Evolutionary conservation across 2,888 invertebrate species (phyloP), one percentile per base, ranked within the genome.

Genomic region (Cynaeus angustus): DNA sequence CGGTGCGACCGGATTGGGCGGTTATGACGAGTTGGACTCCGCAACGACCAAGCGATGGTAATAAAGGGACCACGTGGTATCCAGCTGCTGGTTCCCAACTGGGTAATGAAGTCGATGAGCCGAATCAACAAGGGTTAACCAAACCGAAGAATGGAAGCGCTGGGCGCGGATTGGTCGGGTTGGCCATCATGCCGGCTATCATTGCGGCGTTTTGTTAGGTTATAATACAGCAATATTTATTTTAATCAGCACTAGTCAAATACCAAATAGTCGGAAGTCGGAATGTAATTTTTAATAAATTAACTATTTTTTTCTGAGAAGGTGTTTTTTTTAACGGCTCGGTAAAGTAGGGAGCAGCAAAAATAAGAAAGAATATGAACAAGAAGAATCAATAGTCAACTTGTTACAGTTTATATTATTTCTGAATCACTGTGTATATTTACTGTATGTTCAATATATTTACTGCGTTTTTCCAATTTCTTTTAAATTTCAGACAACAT

Each of bases 61-160:
- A 61, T 14, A 50, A 52, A 43, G 14, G 45, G 0, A 70, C 67
- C 21, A 85, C 86, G 0, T 87, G 87, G 86, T 87, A 86, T 75
- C 87, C 87, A 28, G 86, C 86, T 1, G 87, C 87, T 12, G 87
- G 87, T 28, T 86, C 85, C 74, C 87, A 87, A 74, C 80, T 86
- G n/a, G 86, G 85, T 64, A 88, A 88, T 75, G 86, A 87, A 75
- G 86, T 89, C 1, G 89, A 89, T 69, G 88, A 88, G 76, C 89
- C 89, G 0, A 89, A 89, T 78, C 88, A 89, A 76, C 86, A 88
- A 74, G 88, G 88, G 0, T 79, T 87, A 21, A 73, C 61, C 16
- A 80, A 80, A 73, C 74, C 75, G 0, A 74, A 66, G 68, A 77
- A 79, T 50, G 37, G 13, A 1, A 38, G 46, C 2, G 50, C 1